Evolutionary conservation across 2,797 vertebrate species (phyloP).

Genomic region (Sorex maritimensis): DNA sequence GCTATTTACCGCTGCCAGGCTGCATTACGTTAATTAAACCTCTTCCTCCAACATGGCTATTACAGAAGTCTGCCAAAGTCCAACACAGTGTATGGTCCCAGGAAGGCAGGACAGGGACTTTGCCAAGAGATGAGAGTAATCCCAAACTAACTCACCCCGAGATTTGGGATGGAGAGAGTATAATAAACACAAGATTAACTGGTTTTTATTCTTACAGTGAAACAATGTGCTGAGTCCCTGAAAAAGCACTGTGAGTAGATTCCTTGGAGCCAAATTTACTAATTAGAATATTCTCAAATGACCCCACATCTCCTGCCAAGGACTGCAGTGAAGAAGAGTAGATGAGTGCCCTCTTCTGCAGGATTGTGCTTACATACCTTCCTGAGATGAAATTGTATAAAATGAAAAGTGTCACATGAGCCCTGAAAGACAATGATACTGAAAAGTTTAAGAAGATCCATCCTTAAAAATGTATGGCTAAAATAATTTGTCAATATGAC

Average conservation of each 20-base stretch:
- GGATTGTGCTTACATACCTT: neutral
- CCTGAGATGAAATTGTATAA: neutral
- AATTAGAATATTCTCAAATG: conserved; percentile 29
- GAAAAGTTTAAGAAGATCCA: neutral
- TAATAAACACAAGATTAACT: conserved; percentile 40
- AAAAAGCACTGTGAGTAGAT: neutral
- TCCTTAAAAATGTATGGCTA: conserved; percentile 8
- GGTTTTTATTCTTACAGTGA: conserved; percentile 7
- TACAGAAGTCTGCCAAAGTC: conserved; percentile 36
- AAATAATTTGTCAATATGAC: neutral
- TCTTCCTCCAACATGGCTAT: conserved; percentile 45
- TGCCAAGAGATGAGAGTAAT: neutral
- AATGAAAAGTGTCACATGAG: neutral
- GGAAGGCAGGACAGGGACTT: neutral
- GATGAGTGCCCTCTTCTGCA: neutral
- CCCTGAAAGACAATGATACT: neutral
- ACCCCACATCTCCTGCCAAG: neutral
- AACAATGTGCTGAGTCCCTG: conserved; percentile 8
- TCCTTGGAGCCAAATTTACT: conserved; percentile 9
- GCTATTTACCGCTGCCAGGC: conserved; percentile 58
- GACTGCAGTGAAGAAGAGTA: neutral
- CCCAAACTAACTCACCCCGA: neutral
- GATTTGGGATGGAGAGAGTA: neutral
- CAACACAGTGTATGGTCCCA: neutral
- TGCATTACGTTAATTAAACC: conserved; percentile 77